These are phyloP conservation scores for Psittacula echo DNA, from an alignment of 2,797 vertebrate species.

Conservation along the genomic window DNA sequence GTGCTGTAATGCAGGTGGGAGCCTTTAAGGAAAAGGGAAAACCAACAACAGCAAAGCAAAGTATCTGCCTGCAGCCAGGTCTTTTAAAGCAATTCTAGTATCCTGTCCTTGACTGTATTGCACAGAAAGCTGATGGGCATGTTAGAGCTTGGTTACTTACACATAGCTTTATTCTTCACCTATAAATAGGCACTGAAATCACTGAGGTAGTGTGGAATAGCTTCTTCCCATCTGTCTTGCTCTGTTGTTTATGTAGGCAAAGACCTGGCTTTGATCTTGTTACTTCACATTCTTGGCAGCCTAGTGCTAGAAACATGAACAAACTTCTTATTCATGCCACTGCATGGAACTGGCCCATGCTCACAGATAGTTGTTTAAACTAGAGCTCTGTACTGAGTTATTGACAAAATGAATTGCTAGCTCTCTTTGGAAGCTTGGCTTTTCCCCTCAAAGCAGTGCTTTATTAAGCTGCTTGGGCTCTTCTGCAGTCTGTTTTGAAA, in stretches of 20 bases:
- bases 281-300: background rate
- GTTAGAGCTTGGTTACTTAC: background rate
- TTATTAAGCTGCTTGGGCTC: conserved; percentile 12
- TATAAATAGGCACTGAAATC: conserved; percentile 15
- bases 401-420: conserved; percentile 32
- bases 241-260: conserved; percentile 50
- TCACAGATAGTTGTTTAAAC: conserved; percentile 51
- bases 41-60: background rate
- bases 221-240: conserved; percentile 21
- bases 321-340: conserved; percentile 34
- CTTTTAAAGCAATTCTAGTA: background rate
- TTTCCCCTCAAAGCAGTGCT: conserved; percentile 16
- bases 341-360: conserved; percentile 32
- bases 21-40: background rate
- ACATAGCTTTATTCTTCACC: conserved; percentile 10
- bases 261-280: conserved; percentile 55
- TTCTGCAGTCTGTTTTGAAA: background rate
- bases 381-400: background rate
- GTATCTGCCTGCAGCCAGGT: background rate
- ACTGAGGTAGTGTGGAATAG: background rate
- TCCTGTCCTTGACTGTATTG: background rate
- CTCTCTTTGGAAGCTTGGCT: conserved; percentile 20
- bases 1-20: background rate
- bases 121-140: background rate
- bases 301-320: conserved; percentile 7